These are phyloP conservation scores for Eueides isabella DNA, from an alignment of 1,140 invertebrate genomes.

Conservation along the genomic window DNA sequence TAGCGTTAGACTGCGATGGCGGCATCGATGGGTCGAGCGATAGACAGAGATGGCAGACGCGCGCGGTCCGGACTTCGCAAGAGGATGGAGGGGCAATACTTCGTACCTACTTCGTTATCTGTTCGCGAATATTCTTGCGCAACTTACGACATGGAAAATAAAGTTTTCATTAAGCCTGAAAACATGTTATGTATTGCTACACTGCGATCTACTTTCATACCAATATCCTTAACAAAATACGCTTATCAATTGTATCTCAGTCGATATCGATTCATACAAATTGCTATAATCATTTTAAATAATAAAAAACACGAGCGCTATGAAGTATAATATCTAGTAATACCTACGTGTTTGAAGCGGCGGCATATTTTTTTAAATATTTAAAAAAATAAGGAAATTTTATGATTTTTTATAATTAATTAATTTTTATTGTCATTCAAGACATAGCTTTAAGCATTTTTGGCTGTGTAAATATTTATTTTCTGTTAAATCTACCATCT, in stretches of 20 bases:
- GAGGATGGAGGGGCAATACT: conserved; percentile 71
- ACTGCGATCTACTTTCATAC: conserved; percentile 42
- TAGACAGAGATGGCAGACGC: conserved; percentile 51
- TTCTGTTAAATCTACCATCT: not conserved
- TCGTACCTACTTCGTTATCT: conserved; percentile 73
- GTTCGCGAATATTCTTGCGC: conserved; percentile 80
- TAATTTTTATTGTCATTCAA: conserved; percentile 2
- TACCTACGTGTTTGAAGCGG: not conserved
- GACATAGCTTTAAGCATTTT: not conserved
- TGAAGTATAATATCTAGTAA: not conserved
- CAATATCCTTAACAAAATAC: conserved; percentile 27
- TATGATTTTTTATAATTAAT: not conserved
- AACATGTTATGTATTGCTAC: conserved; percentile 52
- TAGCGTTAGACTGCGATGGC: conserved; percentile 53
- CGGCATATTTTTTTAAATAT: not conserved
- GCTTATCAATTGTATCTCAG: conserved; percentile 11
- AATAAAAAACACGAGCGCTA: not conserved
- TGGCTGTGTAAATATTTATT: not conserved
- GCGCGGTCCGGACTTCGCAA: conserved; percentile 67
- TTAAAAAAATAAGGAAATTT: not conserved
- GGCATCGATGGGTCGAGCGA: conserved; percentile 14
- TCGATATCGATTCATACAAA: not conserved
- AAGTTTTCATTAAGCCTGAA: conserved; percentile 60
- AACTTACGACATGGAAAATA: conserved; percentile 71
- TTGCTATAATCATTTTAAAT: conserved; percentile 6